These are phyloP conservation scores for Boulengeromyrus knoepffleri DNA, from an alignment of 2,113 vertebrate species.

Conservation along the genomic window DNA sequence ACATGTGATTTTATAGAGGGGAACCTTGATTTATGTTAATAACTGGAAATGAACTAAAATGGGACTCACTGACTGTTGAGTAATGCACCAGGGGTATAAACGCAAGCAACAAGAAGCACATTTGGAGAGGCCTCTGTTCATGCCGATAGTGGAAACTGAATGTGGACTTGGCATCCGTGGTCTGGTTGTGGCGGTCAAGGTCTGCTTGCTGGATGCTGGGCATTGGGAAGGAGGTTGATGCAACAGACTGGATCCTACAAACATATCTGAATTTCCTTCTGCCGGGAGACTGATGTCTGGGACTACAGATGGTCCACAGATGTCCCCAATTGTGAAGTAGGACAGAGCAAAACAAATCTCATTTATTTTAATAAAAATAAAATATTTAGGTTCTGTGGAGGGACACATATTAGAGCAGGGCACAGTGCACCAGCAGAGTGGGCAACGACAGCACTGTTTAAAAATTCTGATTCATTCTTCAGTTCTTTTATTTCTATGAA, in stretches of 20 bases:
- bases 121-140: neutral
- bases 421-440: neutral
- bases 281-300: neutral
- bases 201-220: neutral
- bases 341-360: neutral
- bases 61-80: neutral
- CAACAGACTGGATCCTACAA: neutral
- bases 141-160: neutral
- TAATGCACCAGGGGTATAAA: neutral
- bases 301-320: neutral
- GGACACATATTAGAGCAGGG: neutral
- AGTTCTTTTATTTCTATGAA: neutral
- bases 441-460: neutral
- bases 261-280: neutral
- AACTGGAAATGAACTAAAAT: neutral
- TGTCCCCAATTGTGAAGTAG: neutral
- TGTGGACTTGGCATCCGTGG: neutral
- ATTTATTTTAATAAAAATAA: neutral
- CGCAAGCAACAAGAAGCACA: neutral
- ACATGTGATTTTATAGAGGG: neutral
- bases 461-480: neutral
- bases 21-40: neutral
- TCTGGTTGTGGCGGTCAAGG: neutral
- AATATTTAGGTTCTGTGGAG: neutral
- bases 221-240: neutral